Base-by-base conservation (phyloP, 2,888 invertebrate species). In the Octonoba sinensis region DNA sequence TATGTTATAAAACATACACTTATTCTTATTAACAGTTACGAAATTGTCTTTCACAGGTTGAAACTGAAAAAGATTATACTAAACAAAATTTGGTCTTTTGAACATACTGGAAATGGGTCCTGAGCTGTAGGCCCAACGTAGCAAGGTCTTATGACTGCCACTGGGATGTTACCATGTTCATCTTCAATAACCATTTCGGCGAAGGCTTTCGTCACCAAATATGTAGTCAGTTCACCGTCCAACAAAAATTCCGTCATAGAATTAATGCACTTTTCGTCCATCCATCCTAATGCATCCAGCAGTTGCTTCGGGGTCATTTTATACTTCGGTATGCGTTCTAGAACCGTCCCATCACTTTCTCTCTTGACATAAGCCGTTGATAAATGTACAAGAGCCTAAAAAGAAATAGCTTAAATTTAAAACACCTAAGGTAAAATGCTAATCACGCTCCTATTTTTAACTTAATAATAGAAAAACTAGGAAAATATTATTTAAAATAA, bases 181-280 rank as follows among this genome's bases (percentile, higher is more conserved):
- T 88, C 87, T 3, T 87, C 84, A 27, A 91, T 86, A 75, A 89
- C 77, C 64, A 87, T 86, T 86, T 91, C 91, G 1, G 90, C 90
- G 51, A 91, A 84, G 51, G 90, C 90, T 86, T 91, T 91, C 1
- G 91, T 90, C 84, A 88, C 89, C 0, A 90, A 90, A 87, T 91
- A 91, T 0, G 90, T 90, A 86, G 91, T 91, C 3, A 91, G 90
- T 66, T 89, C 88, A 64, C 87, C 86, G n/a, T 76, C 82, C 6
- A 65, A 13, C 13, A 82, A 20, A 36, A 62, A 75, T 16, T 75
- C 51, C 18, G 27, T 24, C 4, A 82, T 51, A 20, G 76, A 71
- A 20, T 75, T 15, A 16, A 54, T 18, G 22, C 47, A 15, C 15
- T 24, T 44, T 3, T 56, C 24, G 22, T 82, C 88, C 89, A 91